Percentiles rank a stretch among this genome's conserved stretches.
Conservation (phyloP, 1,140 invertebrate species). For the Luehdorfia chinensis region DNA sequence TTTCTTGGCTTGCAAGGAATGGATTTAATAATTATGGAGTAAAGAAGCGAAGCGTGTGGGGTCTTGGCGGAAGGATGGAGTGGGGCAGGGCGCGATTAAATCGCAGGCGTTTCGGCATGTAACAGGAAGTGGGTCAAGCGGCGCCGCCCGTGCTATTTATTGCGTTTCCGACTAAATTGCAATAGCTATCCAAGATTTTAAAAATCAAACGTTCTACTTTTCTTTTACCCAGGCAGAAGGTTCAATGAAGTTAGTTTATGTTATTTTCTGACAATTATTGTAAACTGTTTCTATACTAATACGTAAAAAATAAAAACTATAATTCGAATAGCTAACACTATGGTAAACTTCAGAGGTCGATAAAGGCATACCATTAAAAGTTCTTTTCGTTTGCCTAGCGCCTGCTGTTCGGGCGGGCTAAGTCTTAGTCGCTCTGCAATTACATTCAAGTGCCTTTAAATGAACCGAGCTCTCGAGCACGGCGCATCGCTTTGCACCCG, state of each 20-base stretch:
- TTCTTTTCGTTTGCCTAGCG: conserved; percentile 67
- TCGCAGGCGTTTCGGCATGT: conserved; percentile 72
- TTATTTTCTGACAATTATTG: conserved; percentile 16
- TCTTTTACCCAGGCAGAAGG: conserved; percentile 5
- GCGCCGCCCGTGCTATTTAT: conserved; percentile 68
- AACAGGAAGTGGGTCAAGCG: conserved; percentile 73
- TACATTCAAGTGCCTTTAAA: conserved; percentile 75
- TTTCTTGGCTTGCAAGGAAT: conserved; percentile 51
- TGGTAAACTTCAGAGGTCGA: no score
- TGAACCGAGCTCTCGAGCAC: conserved; percentile 74
- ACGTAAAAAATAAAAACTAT: no score
- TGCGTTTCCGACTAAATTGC: conserved; percentile 68
- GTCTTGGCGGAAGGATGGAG: conserved; percentile 57
- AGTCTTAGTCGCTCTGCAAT: conserved; percentile 73
- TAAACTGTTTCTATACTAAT: no score
- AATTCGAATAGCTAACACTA: no score
- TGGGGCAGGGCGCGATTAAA: conserved; percentile 65
- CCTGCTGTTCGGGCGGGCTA: conserved; percentile 49
- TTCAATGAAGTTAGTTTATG: conserved; percentile 18
- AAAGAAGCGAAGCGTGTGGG: conserved; percentile 63
- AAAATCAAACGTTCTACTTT: conserved; percentile 24
- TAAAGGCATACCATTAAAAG: conserved; percentile 69
- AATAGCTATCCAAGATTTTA: conserved; percentile 44
- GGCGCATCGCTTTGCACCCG: conserved; percentile 68
- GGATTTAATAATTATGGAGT: conserved; percentile 67